Base-by-base conservation (phyloP, 2,888 invertebrate genomes). In the Mimas tiliae region DNA sequence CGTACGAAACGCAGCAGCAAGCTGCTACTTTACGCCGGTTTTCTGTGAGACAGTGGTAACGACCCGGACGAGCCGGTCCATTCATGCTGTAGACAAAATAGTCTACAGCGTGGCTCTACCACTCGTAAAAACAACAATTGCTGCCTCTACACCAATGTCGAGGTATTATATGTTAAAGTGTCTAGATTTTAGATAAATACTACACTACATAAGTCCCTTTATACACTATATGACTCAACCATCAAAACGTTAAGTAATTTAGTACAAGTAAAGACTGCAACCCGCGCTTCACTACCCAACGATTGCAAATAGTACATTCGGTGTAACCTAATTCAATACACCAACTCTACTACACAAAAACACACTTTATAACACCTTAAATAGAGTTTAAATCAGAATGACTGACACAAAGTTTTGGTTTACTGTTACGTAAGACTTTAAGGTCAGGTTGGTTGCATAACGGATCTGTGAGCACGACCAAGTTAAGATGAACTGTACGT, bases 371-470 rank as follows among this genome's bases (percentile, higher is more conserved):
- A 0, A 0, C 0, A 0, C 0, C 2, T 0, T 0, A 0, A 0
- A 45, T 77, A 86, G 63, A 75, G 77, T 71, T 67, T 8, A 77
- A 71, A 76, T 70, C 76, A 14, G 27, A 52, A 58, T 68, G 72
- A 19, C 62, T 1, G 21, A 58, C 45, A 66, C 69, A 66, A 68
- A 82, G 85, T 86, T 87, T 87, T 79, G 80, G 84, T 83, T 81
- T 74, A 77, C 76, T 77, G 80, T 91, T 91, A 91, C 91, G 90
- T 91, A 90, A 91, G 74, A 77, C 79, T 88, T 83, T 91, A 91
- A 91, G 91, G 91, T 91, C 91, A 87, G 70, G 73, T 70, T 68
- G 65, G 74, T 90, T 91, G 91, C 91, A 90, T 91, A 91, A 91
- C 83, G 71, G 67, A 75, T 80, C 78, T 79, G 71, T 74, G 79